Evolutionary conservation across 2,888 invertebrate species (phyloP).

Genomic region (Corbicula japonica): DNA sequence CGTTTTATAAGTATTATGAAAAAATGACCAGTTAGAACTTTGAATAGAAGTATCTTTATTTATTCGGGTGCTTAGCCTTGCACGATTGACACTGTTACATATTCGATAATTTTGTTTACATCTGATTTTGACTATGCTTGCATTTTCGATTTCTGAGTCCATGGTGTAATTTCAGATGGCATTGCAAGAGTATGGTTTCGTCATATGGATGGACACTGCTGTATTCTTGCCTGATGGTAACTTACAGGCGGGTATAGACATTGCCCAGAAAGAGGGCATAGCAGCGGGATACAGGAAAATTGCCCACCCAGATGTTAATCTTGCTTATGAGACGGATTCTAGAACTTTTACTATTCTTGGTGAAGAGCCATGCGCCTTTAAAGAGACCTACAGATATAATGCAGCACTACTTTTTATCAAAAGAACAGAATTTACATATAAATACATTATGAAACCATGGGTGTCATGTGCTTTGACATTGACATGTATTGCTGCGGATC

Average conservation of each 20-base stretch:
- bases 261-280: slow-evolving; percentile 29
- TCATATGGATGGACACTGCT: slow-evolving; percentile 41
- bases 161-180: slow-evolving; percentile 35
- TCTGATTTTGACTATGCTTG: too few relatives aligned
- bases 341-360: slow-evolving; percentile 24
- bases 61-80: too few relatives aligned
- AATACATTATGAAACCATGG: slow-evolving; percentile 41
- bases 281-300: slow-evolving; percentile 8
- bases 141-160: too few relatives aligned
- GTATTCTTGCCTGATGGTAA: slow-evolving; percentile 20
- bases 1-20: too few relatives aligned
- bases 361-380: slow-evolving; percentile 41
- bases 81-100: too few relatives aligned
- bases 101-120: too few relatives aligned
- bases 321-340: slow-evolving; percentile 13
- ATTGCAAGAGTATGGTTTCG: slow-evolving; percentile 35
- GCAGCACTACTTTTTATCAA: slow-evolving; percentile 28
- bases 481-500: slow-evolving; percentile 24
- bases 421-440: slow-evolving; percentile 23
- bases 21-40: too few relatives aligned
- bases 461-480: slow-evolving; percentile 34
- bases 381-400: slow-evolving; percentile 16
- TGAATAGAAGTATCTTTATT: too few relatives aligned
- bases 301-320: neutral
- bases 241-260: slow-evolving; percentile 18